Evolutionary conservation across 2,888 invertebrate species (phyloP), one percentile per base, ranked within the genome.

Genomic region (Leucophenga montana): DNA sequence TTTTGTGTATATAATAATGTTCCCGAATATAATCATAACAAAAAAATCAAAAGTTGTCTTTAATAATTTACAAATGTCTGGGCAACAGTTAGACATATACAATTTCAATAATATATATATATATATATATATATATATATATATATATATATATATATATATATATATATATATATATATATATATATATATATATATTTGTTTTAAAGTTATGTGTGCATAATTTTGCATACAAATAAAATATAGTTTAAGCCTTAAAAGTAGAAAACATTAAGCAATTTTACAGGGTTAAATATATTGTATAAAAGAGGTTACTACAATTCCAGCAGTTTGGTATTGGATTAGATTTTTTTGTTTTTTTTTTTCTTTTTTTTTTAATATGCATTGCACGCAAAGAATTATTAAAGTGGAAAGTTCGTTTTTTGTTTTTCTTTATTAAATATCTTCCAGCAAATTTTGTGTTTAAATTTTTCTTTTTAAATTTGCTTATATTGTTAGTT

Each of bases 271-370:
- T 44, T 20, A 46, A 46, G 39, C 39, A 39, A 39, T 39, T 39
- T 61, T 39, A 61, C 61, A 61, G 61, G 61, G 16, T 39, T 61
- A 39, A 18, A 54, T 20, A n/a, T 53, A 11, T 8, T 50, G 11
- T 11, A 75, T 76, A 76, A 70, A 77, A 78, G 78, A 77, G 33
- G 68, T 76, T 80, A 73, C 77, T 68, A 80, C 78, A 84, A 84
- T 84, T 80, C 80, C 84, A 81, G 39, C 39, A 39, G 39, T 39
- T 39, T 39, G 39, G 11, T 39, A 5, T 39, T 11, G 9, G 11
- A 39, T 27, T 27, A 27, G 27, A 27, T 16, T 11, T 50, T 8
- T n/a, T n/a, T n/a, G n/a, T n/a, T n/a, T n/a, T n/a, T n/a, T n/a
- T n/a, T n/a, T n/a, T n/a, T n/a, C n/a, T n/a, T n/a, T n/a, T n/a